These are phyloP conservation scores for Patagioenas fasciata DNA, from an alignment of 2,113 vertebrate species.

Conservation along the genomic window DNA sequence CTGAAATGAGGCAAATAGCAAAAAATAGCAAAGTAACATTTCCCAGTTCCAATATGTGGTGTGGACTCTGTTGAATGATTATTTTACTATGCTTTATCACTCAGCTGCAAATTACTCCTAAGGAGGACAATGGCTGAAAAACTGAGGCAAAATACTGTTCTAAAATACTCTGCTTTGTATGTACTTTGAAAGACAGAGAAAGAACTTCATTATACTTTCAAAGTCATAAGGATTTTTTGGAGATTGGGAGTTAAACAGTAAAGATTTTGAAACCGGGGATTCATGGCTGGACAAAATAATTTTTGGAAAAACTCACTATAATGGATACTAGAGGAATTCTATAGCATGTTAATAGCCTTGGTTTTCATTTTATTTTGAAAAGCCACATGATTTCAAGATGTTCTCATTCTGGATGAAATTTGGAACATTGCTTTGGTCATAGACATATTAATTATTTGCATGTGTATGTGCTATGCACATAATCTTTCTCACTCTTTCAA, in stretches of 20 bases:
- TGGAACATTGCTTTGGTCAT: background rate
- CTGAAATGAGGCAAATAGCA: background rate
- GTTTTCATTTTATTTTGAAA: background rate
- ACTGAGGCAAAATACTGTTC: background rate
- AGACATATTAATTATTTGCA: background rate
- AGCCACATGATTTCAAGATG: background rate
- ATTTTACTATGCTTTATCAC: background rate
- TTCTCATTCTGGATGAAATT: background rate
- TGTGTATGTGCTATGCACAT: accelerated
- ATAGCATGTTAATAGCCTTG: background rate
- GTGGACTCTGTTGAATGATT: background rate
- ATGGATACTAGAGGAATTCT: background rate
- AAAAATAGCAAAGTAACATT: background rate
- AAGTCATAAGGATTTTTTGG: background rate
- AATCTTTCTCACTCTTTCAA: background rate
- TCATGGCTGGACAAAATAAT: background rate
- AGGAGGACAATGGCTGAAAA: background rate
- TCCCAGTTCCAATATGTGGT: background rate
- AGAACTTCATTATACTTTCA: background rate
- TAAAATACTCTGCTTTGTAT: background rate
- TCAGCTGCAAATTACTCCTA: background rate
- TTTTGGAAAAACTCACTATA: background rate
- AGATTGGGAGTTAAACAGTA: background rate
- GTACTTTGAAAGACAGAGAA: background rate
- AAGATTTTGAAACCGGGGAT: background rate